Evolutionary conservation across 2,888 invertebrate species (phyloP), one percentile per base, ranked within the genome.

Genomic region (Podabrus alpinus): DNA sequence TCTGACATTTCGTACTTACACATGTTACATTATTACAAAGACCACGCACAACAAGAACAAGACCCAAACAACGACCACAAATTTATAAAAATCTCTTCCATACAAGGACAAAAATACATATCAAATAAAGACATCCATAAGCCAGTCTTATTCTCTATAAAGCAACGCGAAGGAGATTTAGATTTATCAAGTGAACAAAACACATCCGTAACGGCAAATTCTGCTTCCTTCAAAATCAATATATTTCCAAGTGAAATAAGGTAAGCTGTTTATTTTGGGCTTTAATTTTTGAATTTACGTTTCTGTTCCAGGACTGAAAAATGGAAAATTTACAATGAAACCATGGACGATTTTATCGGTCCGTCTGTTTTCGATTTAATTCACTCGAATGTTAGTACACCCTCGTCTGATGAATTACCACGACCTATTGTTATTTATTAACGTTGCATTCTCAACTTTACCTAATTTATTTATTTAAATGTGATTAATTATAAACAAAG

Each of bases 31-130:
- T 45, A n/a, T 2, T 19, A 19, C 61, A 61, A 16, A 17, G 2
- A 69, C 13, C 25, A 60, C n/a, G 61, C 15, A 7, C n/a, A 59
- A 21, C 21, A 21, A 68, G 17, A 15, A 29, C 59, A 9, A n/a
- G 73, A 73, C 11, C 29, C 70, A 16, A 16, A 70, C 10, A 79
- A 78, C 9, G 77, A 81, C 45, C 80, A 77, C 29, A 80, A 79
- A 64, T 83, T 79, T 62, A 77, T 83, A 59, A 82, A 82, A 76
- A 82, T 83, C 64, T 82, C 82, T 13, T 82, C 83, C 9, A 80
- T 82, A 3, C 79, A 79, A 66, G 81, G 81, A 19, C 80, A 81
- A 45, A 71, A 72, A 59, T 73, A 72, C 69, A 25, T 77, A 15
- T 70, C 72, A 3, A 25, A 66, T 0, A 78, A 79, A 25, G 77